phyloP scores from a whole-genome alignment of 2,888 invertebrate genomes.

The Willowsia nigromaculata region DNA sequence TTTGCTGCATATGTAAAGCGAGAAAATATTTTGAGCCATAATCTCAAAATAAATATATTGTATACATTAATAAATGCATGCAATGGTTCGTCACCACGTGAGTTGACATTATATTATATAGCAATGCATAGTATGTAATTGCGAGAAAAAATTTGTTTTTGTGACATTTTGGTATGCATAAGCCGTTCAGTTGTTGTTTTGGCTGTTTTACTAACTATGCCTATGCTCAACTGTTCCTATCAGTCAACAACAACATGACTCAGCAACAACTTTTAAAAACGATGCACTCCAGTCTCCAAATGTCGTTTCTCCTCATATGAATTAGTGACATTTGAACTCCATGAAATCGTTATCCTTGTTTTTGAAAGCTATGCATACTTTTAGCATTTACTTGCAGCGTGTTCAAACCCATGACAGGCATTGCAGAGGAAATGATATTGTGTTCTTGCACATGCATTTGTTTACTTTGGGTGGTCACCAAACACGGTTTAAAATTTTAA shows the following conservation, averaged over 20 bases:
- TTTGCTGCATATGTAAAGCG: too few species aligned
- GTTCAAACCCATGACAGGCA: not conserved
- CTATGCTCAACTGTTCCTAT: not conserved
- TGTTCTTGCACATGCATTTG: not conserved
- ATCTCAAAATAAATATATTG: too few species aligned
- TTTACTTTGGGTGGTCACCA: not conserved
- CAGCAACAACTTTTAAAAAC: not conserved
- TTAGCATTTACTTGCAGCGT: not conserved
- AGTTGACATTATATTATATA: too few species aligned
- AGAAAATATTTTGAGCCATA: too few species aligned
- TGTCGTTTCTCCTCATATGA: conserved; percentile 42
- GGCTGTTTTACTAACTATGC: not conserved
- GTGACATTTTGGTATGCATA: not conserved
- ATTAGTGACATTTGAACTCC: conserved; percentile 52
- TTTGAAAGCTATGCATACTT: too few species aligned
- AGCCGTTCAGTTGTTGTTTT: too few species aligned
- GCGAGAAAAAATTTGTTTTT: not conserved
- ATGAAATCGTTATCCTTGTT: not conserved
- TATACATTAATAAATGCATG: too few species aligned
- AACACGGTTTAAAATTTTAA: too few species aligned
- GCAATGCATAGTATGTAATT: too few species aligned
- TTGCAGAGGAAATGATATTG: too few species aligned
- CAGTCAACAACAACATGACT: not conserved
- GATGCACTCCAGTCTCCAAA: not conserved
- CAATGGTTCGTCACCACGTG: too few species aligned